Percentiles rank a stretch among this genome's conserved stretches.
These are phyloP conservation scores for Genyomyrus donnyi DNA, from an alignment of 2,113 vertebrate genomes.

Conservation along the genomic window DNA sequence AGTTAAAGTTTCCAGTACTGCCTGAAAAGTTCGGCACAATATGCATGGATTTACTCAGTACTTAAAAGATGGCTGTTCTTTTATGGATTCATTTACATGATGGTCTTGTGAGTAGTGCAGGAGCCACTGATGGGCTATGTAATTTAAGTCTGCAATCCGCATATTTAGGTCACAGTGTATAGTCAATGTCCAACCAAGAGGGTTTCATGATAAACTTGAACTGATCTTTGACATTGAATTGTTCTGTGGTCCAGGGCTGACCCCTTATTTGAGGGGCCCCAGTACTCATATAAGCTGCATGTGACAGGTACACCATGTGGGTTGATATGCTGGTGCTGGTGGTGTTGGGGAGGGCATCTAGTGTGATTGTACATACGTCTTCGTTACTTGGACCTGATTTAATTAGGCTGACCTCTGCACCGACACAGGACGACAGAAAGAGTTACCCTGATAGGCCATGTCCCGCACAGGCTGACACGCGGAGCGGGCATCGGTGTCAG, in stretches of 20 bases:
- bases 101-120: background rate
- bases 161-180: background rate
- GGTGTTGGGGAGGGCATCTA: background rate
- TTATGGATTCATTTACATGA: background rate
- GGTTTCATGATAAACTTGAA: background rate
- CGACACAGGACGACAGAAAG: background rate
- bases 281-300: background rate
- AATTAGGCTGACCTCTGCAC: conserved; percentile 21
- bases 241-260: background rate
- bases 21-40: background rate
- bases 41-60: background rate
- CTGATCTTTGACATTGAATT: conserved; percentile 7
- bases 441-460: conserved; percentile 4
- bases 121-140: background rate
- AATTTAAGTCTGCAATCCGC: background rate
- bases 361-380: conserved; percentile 8
- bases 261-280: background rate
- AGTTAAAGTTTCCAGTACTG: background rate
- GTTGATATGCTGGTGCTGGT: background rate
- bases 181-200: background rate
- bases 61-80: background rate
- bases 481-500: background rate
- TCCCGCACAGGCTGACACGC: background rate
- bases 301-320: too few species aligned
- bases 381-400: conserved; percentile 6